Percentiles rank a stretch among this genome's conserved stretches.
Conservation (phyloP, 2,113 vertebrate species). For the Rhabdornis inornatus region DNA sequence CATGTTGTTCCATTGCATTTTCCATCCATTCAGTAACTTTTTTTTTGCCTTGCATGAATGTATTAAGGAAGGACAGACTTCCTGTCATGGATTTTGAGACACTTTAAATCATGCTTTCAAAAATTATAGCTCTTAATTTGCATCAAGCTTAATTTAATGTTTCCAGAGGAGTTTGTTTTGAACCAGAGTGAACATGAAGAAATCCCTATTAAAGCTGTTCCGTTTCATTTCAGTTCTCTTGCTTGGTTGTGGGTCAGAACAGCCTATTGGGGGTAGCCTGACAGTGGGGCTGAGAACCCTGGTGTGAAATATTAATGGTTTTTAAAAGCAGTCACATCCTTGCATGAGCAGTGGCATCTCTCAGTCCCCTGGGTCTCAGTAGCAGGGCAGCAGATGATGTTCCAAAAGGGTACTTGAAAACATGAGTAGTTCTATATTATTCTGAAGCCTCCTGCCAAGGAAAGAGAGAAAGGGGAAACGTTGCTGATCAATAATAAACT, state of each 20-base stretch:
- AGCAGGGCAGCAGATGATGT: not conserved
- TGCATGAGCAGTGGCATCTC: not conserved
- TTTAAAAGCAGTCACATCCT: not conserved
- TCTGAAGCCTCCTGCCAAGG: slow-evolving; percentile 1
- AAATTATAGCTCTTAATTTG: slow-evolving; percentile 29
- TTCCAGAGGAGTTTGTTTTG: not conserved
- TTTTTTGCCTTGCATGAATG: slow-evolving; percentile 44
- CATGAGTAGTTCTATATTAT: not conserved
- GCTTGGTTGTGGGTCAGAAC: not conserved
- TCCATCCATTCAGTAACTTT: slow-evolving; percentile 61
- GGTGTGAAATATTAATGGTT: not conserved
- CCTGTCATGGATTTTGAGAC: not conserved
- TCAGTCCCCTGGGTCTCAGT: not conserved
- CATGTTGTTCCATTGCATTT: slow-evolving; percentile 64
- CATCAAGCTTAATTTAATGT: not conserved
- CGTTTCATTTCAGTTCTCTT: not conserved
- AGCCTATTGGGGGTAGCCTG: not conserved
- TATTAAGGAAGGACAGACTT: slow-evolving; percentile 10
- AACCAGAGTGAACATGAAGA: not conserved
- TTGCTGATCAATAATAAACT: not conserved
- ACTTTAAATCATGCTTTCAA: slow-evolving; percentile 16
- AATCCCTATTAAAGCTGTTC: not conserved
- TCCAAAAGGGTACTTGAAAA: not conserved
- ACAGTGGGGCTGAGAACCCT: not conserved
- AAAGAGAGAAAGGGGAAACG: slow-evolving; percentile 55